These are phyloP conservation scores for Pteruthius melanotis DNA, from an alignment of 2,113 vertebrate species.

Conservation along the genomic window DNA sequence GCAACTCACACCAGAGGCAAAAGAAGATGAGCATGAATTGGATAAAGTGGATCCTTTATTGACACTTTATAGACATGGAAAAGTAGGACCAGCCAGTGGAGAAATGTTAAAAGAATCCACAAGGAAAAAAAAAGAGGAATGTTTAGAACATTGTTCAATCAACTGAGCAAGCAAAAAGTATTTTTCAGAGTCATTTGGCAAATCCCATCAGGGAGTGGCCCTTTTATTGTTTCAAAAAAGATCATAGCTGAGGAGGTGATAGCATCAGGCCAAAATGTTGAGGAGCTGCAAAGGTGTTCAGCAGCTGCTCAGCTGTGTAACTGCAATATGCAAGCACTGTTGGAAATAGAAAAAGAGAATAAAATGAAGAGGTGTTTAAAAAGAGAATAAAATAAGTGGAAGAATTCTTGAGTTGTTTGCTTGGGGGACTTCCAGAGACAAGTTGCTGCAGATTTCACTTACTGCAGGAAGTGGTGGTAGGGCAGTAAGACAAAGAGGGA, in stretches of 20 bases:
- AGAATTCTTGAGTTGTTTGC: neutral
- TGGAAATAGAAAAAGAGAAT: neutral
- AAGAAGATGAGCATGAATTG: neutral
- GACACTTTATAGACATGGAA: neutral
- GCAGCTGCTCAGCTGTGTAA: neutral
- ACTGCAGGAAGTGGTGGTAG: neutral
- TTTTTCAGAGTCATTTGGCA: neutral
- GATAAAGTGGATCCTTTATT: neutral
- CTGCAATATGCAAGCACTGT: neutral
- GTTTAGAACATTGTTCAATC: neutral
- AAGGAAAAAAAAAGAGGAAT: neutral
- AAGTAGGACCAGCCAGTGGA: neutral
- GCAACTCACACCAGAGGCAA: neutral
- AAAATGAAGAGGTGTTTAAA: neutral
- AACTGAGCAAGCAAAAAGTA: neutral
- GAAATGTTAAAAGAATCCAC: neutral
- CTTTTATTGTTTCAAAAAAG: neutral
- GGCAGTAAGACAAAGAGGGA: neutral
- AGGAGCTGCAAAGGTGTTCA: neutral
- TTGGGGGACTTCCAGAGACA: neutral
- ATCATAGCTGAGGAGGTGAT: neutral
- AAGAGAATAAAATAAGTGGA: neutral
- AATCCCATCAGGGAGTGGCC: neutral
- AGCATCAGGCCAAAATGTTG: accelerated
- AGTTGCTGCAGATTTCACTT: neutral